Evolutionary conservation across 1,140 invertebrate species (phyloP), one percentile per base, ranked within the genome.

Genomic region (Episyrphus balteatus): DNA sequence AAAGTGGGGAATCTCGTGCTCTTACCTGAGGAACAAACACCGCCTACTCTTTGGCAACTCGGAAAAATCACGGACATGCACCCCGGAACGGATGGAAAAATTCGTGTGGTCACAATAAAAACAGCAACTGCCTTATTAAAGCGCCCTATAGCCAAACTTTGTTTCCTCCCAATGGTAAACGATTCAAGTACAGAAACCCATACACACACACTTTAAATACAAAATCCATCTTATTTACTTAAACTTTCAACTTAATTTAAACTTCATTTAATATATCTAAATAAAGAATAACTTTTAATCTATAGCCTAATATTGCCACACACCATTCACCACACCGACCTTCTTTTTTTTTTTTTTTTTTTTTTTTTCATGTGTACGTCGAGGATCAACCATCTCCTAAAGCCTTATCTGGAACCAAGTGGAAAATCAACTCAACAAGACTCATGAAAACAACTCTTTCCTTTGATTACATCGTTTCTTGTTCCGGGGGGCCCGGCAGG

Each of bases 21-120:
- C 13, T 40, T 51, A n/a, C 31, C 44, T 18, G 49, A 51, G 37
- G 52, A 54, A 21, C 47, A 53, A 26, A 18, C 33, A 30, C 44
- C 49, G n/a, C 51, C 48, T 14, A 19, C 30, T 19, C 50, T 53
- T 34, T 60, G 56, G 58, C 38, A 36, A 15, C 38, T 55, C 9
- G 58, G 49, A n/a, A 31, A 48, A 39, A 43, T 60, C 15, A 33
- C 39, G 2, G 32, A 44, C 11, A 37, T 51, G 5, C 49, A 55
- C 44, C 51, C 51, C 13, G 58, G 55, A 10, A 34, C 26, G 11
- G 55, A 59, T 38, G 46, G 50, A 14, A 32, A 44, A 18, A 37
- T 50, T 2, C 31, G 56, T 21, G 47, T 52, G 7, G 56, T 47
- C 11, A 48, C 45, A 12, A 32, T 62, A 41, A 52, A 52, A 48